Conservation (phyloP, 1,140 invertebrate genomes). For the Hydropsyche tenuis region DNA sequence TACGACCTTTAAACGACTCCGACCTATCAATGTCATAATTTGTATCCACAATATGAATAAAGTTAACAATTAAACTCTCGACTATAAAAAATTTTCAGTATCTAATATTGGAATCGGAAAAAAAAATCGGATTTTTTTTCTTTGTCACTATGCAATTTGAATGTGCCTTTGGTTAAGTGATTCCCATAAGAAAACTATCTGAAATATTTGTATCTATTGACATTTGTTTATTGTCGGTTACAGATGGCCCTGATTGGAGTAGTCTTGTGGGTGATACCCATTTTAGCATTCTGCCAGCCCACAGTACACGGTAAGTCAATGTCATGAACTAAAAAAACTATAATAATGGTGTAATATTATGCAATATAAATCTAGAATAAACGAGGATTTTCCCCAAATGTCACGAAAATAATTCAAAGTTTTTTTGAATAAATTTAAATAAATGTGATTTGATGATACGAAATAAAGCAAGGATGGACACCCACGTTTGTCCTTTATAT, state of each 20-base stretch:
- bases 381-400: constrained; percentile 5
- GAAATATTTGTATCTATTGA: constrained; percentile 1
- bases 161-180: too few relatives aligned
- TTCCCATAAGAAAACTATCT: too few relatives aligned
- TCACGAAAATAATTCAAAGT: background rate
- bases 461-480: background rate
- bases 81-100: too few relatives aligned
- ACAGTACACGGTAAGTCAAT: constrained; percentile 45
- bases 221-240: constrained; percentile 35
- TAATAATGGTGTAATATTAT: background rate
- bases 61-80: too few relatives aligned
- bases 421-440: constrained; percentile 20
- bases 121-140: too few relatives aligned
- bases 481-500: constrained; percentile 12
- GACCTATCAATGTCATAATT: too few relatives aligned
- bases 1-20: background rate
- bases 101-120: too few relatives aligned
- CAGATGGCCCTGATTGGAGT: constrained; percentile 46
- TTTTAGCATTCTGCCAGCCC: constrained; percentile 45
- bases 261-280: constrained; percentile 43
- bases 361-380: background rate
- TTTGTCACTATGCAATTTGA: too few relatives aligned
- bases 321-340: constrained; percentile 9
- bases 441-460: too few relatives aligned
- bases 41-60: too few relatives aligned